These are phyloP conservation scores for Sesamia inferens DNA, from an alignment of 2,888 invertebrate species.

Conservation along the genomic window DNA sequence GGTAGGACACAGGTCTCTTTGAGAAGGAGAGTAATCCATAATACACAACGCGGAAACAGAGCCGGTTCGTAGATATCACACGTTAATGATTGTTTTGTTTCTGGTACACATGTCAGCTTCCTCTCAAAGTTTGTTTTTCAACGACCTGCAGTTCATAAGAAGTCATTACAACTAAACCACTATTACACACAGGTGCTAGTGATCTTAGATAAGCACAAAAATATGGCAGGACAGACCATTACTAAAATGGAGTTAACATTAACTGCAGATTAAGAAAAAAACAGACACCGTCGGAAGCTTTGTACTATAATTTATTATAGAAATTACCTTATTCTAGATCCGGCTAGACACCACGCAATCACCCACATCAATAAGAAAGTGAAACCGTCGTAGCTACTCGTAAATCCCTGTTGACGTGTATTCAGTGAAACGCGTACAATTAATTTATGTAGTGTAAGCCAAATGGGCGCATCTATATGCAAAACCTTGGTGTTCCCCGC, in stretches of 20 bases:
- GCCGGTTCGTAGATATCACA: neutral
- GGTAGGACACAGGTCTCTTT: neutral
- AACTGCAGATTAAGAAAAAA: conserved; percentile 6
- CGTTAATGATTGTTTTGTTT: neutral
- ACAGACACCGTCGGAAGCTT: neutral
- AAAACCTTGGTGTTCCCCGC: conserved; percentile 84
- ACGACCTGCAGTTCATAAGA: neutral
- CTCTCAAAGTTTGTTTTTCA: neutral
- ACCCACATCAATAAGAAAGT: conserved; percentile 60
- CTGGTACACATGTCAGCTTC: neutral
- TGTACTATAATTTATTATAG: conserved; percentile 11
- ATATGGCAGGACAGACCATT: neutral
- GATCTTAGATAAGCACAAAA: neutral
- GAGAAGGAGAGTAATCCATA: neutral
- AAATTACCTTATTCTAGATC: conserved; percentile 29
- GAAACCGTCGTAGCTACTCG: conserved; percentile 58
- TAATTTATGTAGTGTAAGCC: conserved; percentile 87
- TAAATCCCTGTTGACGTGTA: conserved; percentile 77
- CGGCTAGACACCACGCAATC: conserved; percentile 36
- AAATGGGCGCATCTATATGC: conserved; percentile 89
- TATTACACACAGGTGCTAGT: neutral
- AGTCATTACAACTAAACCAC: neutral
- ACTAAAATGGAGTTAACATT: neutral
- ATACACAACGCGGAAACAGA: neutral
- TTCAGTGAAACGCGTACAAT: conserved; percentile 84